Conservation (phyloP, 2,113 vertebrate species). For the Trematocara nigrifrons region DNA sequence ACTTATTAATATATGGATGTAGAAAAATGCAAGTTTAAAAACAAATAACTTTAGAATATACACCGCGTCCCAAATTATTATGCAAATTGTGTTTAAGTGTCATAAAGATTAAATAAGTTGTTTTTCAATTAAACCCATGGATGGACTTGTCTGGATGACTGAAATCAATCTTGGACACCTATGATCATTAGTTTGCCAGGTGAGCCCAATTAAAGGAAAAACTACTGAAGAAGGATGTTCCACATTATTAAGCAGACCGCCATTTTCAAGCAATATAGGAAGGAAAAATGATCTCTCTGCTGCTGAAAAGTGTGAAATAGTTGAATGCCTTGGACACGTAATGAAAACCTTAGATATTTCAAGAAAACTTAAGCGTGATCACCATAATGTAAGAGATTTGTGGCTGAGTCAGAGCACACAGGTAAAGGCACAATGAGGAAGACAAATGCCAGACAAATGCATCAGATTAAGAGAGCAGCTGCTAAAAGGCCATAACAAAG, state of each 20-base stretch:
- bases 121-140: neutral
- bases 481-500: too few species aligned
- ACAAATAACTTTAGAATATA: neutral
- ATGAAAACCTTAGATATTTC: neutral
- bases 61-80: fast-evolving
- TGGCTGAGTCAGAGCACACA: neutral
- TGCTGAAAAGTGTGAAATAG: neutral
- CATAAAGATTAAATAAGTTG: neutral
- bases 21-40: neutral
- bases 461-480: too few species aligned
- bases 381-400: neutral
- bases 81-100: neutral
- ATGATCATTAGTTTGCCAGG: fast-evolving
- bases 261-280: neutral
- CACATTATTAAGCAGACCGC: neutral
- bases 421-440: fast-evolving
- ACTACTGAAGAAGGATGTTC: neutral
- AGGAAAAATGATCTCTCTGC: neutral
- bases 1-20: neutral
- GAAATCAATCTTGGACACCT: neutral
- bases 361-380: fast-evolving
- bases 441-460: neutral
- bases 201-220: neutral
- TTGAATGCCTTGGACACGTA: neutral
- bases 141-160: neutral